Conservation (phyloP, 2,888 invertebrate genomes). For the Dasysyrphus tricinctus region DNA sequence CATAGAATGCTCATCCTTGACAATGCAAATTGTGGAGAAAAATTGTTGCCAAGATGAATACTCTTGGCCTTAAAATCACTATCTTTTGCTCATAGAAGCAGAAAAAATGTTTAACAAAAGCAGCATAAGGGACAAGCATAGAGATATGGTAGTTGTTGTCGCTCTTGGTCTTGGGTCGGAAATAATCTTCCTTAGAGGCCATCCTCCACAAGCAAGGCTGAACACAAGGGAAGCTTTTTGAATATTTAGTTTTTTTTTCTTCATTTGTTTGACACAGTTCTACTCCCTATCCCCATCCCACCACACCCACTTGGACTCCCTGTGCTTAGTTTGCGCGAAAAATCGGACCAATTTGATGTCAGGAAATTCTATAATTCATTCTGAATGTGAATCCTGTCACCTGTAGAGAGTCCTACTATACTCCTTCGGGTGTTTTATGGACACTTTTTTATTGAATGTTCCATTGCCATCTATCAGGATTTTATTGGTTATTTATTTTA, state of each 20-base stretch:
- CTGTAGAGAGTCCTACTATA: slow-evolving; percentile 18
- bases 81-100: slow-evolving; percentile 50
- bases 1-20: slow-evolving; percentile 55
- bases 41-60: slow-evolving; percentile 49
- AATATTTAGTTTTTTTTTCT: not conserved
- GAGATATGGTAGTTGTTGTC: not conserved
- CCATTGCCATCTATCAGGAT: slow-evolving; percentile 16
- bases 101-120: slow-evolving; percentile 56
- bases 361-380: slow-evolving; percentile 37
- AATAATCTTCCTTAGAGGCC: slow-evolving; percentile 36
- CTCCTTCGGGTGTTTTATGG: slow-evolving; percentile 16
- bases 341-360: slow-evolving; percentile 49
- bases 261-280: not conserved
- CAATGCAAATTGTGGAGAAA: slow-evolving; percentile 60
- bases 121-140: slow-evolving; percentile 53
- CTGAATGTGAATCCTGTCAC: slow-evolving; percentile 34
- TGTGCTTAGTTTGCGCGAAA: slow-evolving; percentile 25
- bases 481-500: slow-evolving; percentile 42
- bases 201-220: not conserved
- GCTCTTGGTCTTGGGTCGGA: slow-evolving; percentile 26
- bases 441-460: slow-evolving; percentile 31
- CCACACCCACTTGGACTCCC: not conserved
- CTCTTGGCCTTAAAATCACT: slow-evolving; percentile 40
- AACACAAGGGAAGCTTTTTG: not conserved
- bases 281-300: not conserved